Evolutionary conservation across 2,888 invertebrate species (phyloP), one percentile per base, ranked within the genome.

Genomic region (Platycheirus rosarum): DNA sequence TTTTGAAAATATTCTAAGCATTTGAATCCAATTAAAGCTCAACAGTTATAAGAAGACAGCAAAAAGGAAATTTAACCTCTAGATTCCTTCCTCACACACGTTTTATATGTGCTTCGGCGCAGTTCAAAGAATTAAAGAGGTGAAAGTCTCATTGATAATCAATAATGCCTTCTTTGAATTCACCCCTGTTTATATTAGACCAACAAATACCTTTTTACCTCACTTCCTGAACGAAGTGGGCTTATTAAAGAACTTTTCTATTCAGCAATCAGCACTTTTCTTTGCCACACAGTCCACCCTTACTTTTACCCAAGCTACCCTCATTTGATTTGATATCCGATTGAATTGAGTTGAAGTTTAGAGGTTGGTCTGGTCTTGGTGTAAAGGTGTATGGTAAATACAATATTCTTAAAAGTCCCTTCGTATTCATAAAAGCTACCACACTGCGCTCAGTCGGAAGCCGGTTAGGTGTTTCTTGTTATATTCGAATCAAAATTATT

Each of bases 381-480:
- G 40, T 60, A 14, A 23, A 44, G 44, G 55, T 37, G 29, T 4
- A 29, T 44, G 18, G 60, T 29, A 32, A 13, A 8, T 40, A 40
- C 3, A 44, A 32, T 8, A 60, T 42, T 60, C 29, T n/a, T 60
- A 60, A 44, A 60, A 60, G 4, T 44, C 26, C 18, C 8, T 44
- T 29, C n/a, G 18, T 29, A 44, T 42, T 8, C n/a, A 7, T 5
- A 37, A 63, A 53, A 32, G 63, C 13, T 46, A 60, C 49, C 74
- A 80, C 69, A 80, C 79, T 70, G 69, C 51, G 37, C 69, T 75
- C 65, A 65, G 60, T 75, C 75, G 75, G 65, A 57, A 65, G 62
- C 66, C 70, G 70, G 65, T 26, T 53, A 71, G 76, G 60, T 71
- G 68, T 37, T 80, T 42, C 46, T 53, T 48, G 68, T 69, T 63